Evolutionary conservation across 2,797 vertebrate species (phyloP).

Genomic region (Betta splendens): DNA sequence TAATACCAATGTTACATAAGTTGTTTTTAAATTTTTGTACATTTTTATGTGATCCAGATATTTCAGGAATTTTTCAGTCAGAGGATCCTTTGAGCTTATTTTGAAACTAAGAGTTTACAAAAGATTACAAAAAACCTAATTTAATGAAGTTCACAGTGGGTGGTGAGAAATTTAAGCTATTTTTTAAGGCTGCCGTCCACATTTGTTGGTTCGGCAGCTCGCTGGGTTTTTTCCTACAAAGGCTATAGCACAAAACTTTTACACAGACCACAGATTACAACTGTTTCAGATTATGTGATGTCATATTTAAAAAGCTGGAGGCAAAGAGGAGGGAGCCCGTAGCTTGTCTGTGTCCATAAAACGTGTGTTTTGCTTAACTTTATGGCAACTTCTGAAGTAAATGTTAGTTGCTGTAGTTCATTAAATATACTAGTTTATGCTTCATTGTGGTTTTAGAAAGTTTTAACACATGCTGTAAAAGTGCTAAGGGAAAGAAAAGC

Average conservation of each 20-base stretch:
- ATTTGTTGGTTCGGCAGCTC: conserved; percentile 64
- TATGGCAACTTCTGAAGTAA: conserved; percentile 50
- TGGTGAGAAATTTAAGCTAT: conserved; percentile 77
- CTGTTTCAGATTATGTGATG: conserved; percentile 81
- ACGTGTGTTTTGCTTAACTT: conserved; percentile 49
- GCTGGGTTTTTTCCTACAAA: conserved; percentile 81
- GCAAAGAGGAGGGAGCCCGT: conserved; percentile 40
- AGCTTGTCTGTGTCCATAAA: conserved; percentile 43
- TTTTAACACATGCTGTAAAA: conserved; percentile 16
- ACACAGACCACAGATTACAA: conserved; percentile 67
- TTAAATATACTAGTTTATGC: conserved; percentile 25
- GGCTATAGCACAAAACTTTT: conserved; percentile 82
- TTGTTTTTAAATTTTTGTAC: conserved; percentile 90
- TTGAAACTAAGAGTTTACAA: conserved; percentile 84
- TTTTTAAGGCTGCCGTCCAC: conserved; percentile 81
- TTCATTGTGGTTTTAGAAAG: conserved; percentile 23
- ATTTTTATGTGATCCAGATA: conserved; percentile 94
- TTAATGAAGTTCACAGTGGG: conserved; percentile 76
- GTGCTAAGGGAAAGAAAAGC: conserved; percentile 4
- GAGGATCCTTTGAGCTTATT: conserved; percentile 86
- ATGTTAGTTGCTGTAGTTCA: conserved; percentile 41
- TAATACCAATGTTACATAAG: conserved; percentile 81
- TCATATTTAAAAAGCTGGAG: conserved; percentile 68
- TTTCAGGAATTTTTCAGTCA: conserved; percentile 97
- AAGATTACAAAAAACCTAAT: conserved; percentile 68